These are phyloP conservation scores for Lysandra bellargus DNA, from an alignment of 2,888 invertebrate species.

Conservation along the genomic window DNA sequence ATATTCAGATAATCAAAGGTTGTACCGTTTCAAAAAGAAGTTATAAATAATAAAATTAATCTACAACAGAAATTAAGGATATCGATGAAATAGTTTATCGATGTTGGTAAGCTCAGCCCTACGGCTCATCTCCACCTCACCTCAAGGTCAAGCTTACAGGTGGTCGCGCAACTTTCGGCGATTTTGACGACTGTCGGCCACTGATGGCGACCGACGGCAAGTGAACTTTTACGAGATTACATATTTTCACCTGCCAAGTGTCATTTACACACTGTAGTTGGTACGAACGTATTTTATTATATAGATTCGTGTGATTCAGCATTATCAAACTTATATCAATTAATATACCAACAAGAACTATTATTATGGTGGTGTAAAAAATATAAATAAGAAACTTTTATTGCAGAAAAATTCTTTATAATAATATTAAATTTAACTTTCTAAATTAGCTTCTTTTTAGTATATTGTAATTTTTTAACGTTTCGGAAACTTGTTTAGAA, in stretches of 20 bases:
- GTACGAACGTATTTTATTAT: background rate
- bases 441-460: background rate
- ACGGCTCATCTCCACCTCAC: background rate
- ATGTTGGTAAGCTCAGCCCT: background rate
- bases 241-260: background rate
- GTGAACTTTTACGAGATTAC: constrained; percentile 5
- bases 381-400: background rate
- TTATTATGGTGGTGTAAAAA: background rate
- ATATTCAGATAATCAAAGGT: too few relatives aligned
- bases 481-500: background rate
- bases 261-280: background rate
- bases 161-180: constrained; percentile 13
- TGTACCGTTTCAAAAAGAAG: too few relatives aligned
- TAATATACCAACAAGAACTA: background rate
- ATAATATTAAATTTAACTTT: background rate
- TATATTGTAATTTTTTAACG: background rate
- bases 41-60: too few relatives aligned
- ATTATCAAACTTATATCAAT: background rate
- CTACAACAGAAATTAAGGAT: too few relatives aligned
- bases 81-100: background rate
- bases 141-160: constrained; percentile 10
- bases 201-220: background rate
- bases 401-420: background rate
- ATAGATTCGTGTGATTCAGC: background rate
- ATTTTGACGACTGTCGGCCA: background rate